phyloP scores from a whole-genome alignment of 2,888 invertebrate species.

The Muscina levida region DNA sequence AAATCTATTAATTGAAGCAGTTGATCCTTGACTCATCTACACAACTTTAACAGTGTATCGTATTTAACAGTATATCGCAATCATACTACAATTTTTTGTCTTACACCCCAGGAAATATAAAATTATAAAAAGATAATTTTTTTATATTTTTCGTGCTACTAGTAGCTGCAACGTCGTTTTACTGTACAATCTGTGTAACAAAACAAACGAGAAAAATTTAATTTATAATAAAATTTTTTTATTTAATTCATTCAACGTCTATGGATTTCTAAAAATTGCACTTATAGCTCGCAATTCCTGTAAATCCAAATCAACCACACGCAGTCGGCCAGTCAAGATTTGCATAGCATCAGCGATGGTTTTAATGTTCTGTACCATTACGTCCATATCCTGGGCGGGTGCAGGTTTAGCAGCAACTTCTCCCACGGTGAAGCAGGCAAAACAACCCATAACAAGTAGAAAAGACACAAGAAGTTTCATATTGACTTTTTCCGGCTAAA shows the following conservation, averaged over 20 bases:
- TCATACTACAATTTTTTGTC: too few relatives aligned
- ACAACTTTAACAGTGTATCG: too few relatives aligned
- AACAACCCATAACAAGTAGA: neutral
- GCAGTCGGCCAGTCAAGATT: neutral
- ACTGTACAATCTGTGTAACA: too few relatives aligned
- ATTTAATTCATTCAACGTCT: neutral
- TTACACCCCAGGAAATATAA: too few relatives aligned
- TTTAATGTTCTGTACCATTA: neutral
- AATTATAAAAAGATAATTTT: too few relatives aligned
- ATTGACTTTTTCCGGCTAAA: neutral
- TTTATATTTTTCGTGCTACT: too few relatives aligned
- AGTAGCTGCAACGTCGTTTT: too few relatives aligned
- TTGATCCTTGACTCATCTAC: too few relatives aligned
- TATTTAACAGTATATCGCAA: too few relatives aligned
- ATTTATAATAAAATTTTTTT: too few relatives aligned
- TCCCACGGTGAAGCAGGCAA: neutral
- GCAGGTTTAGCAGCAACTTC: neutral
- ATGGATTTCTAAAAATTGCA: neutral
- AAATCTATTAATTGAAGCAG: too few relatives aligned
- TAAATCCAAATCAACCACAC: neutral
- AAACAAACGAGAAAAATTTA: too few relatives aligned
- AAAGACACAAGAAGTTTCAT: neutral
- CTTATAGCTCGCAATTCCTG: neutral
- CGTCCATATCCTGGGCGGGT: neutral
- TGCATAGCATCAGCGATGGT: neutral